Evolutionary conservation across 2,888 invertebrate genomes (phyloP), one percentile per base, ranked within the genome.

Genomic region (Drosophila vallismaia): DNA sequence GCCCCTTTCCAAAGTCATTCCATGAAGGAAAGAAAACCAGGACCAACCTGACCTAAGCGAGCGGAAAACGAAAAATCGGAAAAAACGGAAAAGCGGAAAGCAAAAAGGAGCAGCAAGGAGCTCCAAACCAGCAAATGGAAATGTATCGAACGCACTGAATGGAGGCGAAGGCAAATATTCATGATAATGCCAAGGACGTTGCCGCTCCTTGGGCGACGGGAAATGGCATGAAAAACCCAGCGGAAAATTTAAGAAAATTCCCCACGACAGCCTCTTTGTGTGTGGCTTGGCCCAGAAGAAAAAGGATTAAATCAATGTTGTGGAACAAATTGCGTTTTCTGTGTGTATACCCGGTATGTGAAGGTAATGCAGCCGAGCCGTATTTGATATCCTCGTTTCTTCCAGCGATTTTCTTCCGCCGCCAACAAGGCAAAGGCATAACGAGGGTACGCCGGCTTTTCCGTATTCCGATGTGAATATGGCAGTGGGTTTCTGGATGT

Each of bases 281-380:
- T 67, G 59, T 72, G 52, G 66, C 57, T 28, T 52, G 64, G 62
- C 53, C 56, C 59, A 40, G 50, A 67, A 68, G 78, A 74, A 78
- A 87, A 84, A 84, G 84, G 84, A 88, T 84, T 88, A 87, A 84
- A 88, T 82, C 88, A 84, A 84, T 84, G 84, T 84, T 80, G 80
- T 75, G 84, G 88, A 84, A 84, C 84, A 84, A 84, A 84, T 84
- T 84, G 83, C 56, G 76, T 74, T 83, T 75, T 82, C 71, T 72
- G 72, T 67, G 42, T 44, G 56, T 38, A 26, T 51, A 12, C 38
- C 6, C n/a, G 36, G 36, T n/a, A 36, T 36, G 36, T 60, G 71
- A 50, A 73, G 82, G 86, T 72, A 85, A 82, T 78, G 76, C 52
- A 56, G 57, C 53, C 50, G 54, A 31, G 50, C 53, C 68, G 78